A percentile compares a stretch with the other conserved stretches of the same genome.
Conservation (phyloP, 2,797 vertebrate genomes). For the Gambusia yucatana region DNA sequence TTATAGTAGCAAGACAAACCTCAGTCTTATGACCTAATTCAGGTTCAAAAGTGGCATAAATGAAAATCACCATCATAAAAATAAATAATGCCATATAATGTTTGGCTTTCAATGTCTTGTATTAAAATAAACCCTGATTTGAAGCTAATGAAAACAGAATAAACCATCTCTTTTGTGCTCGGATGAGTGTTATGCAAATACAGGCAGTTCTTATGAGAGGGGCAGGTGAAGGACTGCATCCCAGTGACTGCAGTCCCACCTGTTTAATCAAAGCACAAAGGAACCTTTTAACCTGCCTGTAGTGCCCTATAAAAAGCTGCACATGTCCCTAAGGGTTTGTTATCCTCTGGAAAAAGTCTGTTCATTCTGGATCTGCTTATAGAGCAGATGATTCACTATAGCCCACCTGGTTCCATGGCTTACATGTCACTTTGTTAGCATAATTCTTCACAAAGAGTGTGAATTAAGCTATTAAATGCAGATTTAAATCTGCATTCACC, state of each 20-base stretch:
- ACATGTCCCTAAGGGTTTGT: slow-evolving; percentile 31
- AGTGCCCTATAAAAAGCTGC: slow-evolving; percentile 31
- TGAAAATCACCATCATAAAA: neutral
- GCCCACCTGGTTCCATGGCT: slow-evolving; percentile 43
- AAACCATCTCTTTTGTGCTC: slow-evolving; percentile 57
- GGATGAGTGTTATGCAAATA: slow-evolving; percentile 72
- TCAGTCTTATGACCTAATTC: slow-evolving; percentile 68
- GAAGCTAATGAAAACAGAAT: slow-evolving; percentile 63
- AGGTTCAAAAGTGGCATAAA: slow-evolving; percentile 46
- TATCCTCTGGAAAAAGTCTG: slow-evolving; percentile 28
- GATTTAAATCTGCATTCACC: slow-evolving; percentile 46
- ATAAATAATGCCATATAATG: slow-evolving; percentile 31
- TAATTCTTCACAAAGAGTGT: slow-evolving; percentile 18
- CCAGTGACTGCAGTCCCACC: slow-evolving; percentile 70
- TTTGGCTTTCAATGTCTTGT: slow-evolving; percentile 54
- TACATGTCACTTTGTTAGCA: slow-evolving; percentile 20
- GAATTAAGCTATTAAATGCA: slow-evolving; percentile 35
- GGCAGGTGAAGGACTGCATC: slow-evolving; percentile 45
- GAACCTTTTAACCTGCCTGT: slow-evolving; percentile 66
- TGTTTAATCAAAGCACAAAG: slow-evolving; percentile 70
- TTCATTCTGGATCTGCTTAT: slow-evolving; percentile 1
- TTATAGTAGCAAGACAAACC: slow-evolving; percentile 52
- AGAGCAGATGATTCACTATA: slow-evolving; percentile 38
- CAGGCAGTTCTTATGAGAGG: slow-evolving; percentile 23
- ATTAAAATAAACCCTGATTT: slow-evolving; percentile 54